A percentile compares a stretch with the other conserved stretches of the same genome.
Conservation (phyloP, 53 echinoderm and acorn worm species). For the Luidia sarsii region DNA sequence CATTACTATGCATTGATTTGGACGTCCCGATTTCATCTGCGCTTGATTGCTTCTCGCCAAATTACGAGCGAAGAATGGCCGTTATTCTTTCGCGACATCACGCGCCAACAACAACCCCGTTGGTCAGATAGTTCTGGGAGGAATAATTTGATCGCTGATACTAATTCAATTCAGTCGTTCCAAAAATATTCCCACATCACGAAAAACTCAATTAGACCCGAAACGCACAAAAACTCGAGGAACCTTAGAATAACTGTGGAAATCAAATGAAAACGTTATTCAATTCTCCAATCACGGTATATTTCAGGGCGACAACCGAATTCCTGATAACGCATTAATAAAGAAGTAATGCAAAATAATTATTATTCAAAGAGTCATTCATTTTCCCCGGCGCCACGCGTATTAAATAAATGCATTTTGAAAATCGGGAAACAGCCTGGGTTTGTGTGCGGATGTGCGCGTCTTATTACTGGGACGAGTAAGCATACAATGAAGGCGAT, state of each 20-base stretch:
- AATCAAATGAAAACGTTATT: not conserved
- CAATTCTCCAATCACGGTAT: not conserved
- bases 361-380: not conserved
- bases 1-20: too few relatives aligned
- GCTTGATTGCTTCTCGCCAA: too few relatives aligned
- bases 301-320: not conserved
- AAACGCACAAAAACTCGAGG: not conserved
- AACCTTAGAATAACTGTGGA: not conserved
- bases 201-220: not conserved
- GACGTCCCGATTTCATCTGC: too few relatives aligned
- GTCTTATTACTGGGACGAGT: not conserved
- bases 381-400: not conserved
- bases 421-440: not conserved
- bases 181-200: slow-evolving; percentile 20
- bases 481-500: not conserved
- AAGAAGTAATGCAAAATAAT: too few relatives aligned
- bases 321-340: not conserved
- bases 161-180: slow-evolving; percentile 12
- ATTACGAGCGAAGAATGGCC: too few relatives aligned
- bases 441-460: not conserved
- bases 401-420: not conserved
- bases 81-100: too few relatives aligned
- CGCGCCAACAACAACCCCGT: too few relatives aligned
- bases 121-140: too few relatives aligned
- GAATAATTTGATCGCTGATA: slow-evolving; percentile 13